Percentiles rank a stretch among this genome's conserved stretches.
phyloP scores from a whole-genome alignment of 2,888 invertebrate genomes.

The Hirtodrosophila confusa region DNA sequence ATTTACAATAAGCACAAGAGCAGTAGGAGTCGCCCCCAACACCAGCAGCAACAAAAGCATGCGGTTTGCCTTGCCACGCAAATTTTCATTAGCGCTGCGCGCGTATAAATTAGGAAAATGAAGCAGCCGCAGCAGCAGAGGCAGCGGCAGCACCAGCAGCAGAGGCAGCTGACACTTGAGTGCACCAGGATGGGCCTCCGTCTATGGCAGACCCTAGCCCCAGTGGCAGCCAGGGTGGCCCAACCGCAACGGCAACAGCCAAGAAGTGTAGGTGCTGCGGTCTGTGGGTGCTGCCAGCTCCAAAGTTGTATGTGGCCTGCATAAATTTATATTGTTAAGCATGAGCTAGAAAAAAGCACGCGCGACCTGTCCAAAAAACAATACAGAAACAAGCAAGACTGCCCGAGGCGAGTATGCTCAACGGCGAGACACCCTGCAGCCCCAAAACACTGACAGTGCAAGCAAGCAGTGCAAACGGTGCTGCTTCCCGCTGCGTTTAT shows the following conservation, averaged over 20 bases:
- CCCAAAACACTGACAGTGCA: too few relatives aligned
- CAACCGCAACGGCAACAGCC: slow-evolving; percentile 52
- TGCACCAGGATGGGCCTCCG: slow-evolving; percentile 42
- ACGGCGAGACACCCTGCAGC: too few relatives aligned
- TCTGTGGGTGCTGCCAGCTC: slow-evolving; percentile 54
- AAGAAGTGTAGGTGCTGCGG: slow-evolving; percentile 56
- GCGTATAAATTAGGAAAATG: slow-evolving; percentile 80
- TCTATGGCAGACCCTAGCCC: slow-evolving; percentile 18
- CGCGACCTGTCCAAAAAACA: slow-evolving; percentile 64
- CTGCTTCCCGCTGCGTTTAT: too few relatives aligned
- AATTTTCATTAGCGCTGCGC: slow-evolving; percentile 77
- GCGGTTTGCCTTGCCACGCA: slow-evolving; percentile 72
- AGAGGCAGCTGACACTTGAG: slow-evolving; percentile 65
- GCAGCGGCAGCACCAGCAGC: slow-evolving; percentile 31
- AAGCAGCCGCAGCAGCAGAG: slow-evolving; percentile 60
- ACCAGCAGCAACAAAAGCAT: slow-evolving; percentile 43
- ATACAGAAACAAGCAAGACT: background rate
- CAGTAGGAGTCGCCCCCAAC: slow-evolving; percentile 15
- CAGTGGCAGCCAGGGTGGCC: slow-evolving; percentile 21
- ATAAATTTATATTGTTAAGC: slow-evolving; percentile 75
- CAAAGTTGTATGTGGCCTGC: slow-evolving; percentile 56
- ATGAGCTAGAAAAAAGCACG: slow-evolving; percentile 78
- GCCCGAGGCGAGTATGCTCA: background rate
- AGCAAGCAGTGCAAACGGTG: too few relatives aligned
- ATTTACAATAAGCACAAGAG: slow-evolving; percentile 50